Percentiles rank a stretch among this genome's conserved stretches.
These are phyloP conservation scores for Philhelius pedissequus DNA, from an alignment of 2,888 invertebrate species.

Conservation along the genomic window DNA sequence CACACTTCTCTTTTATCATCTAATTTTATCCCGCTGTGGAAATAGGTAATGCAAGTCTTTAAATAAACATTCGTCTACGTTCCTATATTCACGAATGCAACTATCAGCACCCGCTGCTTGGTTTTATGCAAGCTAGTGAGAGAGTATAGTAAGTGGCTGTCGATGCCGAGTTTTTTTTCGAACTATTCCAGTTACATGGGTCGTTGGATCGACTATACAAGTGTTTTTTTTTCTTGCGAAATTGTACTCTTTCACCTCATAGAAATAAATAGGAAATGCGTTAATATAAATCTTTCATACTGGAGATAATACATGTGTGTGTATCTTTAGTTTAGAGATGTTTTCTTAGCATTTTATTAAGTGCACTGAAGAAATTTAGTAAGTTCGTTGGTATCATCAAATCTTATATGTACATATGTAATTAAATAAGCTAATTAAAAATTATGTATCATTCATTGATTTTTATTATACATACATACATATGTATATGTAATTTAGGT, in stretches of 20 bases:
- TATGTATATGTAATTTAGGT: too few species aligned
- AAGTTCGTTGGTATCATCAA: too few species aligned
- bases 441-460: too few species aligned
- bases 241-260: not conserved
- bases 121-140: not conserved
- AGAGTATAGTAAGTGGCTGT: constrained; percentile 14
- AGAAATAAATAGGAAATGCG: not conserved
- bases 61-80: constrained; percentile 15
- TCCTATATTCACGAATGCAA: not conserved
- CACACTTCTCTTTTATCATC: constrained; percentile 22
- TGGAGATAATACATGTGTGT: not conserved
- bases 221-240: not conserved
- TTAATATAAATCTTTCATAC: not conserved
- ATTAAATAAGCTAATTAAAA: too few species aligned
- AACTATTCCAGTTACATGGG: not conserved
- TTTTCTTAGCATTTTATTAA: too few species aligned
- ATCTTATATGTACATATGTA: too few species aligned
- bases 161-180: not conserved
- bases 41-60: constrained; percentile 31
- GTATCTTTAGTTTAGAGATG: too few species aligned
- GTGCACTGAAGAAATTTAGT: too few species aligned
- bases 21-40: constrained; percentile 52
- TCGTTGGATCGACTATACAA: not conserved
- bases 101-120: not conserved
- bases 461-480: too few species aligned